Conservation (phyloP, 2,888 invertebrate species). For the Leptinotarsa peninsularis region DNA sequence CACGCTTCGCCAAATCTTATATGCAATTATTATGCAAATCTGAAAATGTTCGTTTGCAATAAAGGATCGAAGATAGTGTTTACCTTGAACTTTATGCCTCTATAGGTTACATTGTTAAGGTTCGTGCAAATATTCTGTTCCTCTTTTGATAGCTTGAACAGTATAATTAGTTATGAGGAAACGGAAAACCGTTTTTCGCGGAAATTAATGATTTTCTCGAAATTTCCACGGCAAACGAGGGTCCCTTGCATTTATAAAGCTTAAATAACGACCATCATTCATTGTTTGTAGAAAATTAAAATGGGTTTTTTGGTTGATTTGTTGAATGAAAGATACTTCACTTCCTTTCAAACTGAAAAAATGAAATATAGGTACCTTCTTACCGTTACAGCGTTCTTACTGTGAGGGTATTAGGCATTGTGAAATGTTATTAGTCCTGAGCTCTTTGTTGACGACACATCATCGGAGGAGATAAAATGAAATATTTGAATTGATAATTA, state of each 20-base stretch:
- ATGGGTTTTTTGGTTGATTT: not conserved
- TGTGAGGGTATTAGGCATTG: too few species aligned
- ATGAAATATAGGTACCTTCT: too few species aligned
- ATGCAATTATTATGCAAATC: conserved; percentile 42
- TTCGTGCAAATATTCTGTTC: not conserved
- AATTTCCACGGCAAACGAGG: not conserved
- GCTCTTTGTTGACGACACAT: too few species aligned
- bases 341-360: too few species aligned
- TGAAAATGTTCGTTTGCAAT: conserved; percentile 15
- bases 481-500: too few species aligned
- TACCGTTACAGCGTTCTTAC: too few species aligned
- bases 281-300: not conserved
- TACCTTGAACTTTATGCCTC: conserved; percentile 32
- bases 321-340: not conserved
- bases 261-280: too few species aligned
- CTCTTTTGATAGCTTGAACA: conserved; percentile 1
- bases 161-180: not conserved
- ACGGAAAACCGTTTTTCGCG: not conserved
- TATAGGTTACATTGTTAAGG: not conserved
- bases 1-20: conserved; percentile 35
- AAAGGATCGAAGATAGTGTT: conserved; percentile 10
- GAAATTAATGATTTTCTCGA: not conserved
- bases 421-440: too few species aligned
- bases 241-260: too few species aligned
- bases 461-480: too few species aligned